phyloP scores from a whole-genome alignment of 2,888 invertebrate species.

The Mythimna vitellina region DNA sequence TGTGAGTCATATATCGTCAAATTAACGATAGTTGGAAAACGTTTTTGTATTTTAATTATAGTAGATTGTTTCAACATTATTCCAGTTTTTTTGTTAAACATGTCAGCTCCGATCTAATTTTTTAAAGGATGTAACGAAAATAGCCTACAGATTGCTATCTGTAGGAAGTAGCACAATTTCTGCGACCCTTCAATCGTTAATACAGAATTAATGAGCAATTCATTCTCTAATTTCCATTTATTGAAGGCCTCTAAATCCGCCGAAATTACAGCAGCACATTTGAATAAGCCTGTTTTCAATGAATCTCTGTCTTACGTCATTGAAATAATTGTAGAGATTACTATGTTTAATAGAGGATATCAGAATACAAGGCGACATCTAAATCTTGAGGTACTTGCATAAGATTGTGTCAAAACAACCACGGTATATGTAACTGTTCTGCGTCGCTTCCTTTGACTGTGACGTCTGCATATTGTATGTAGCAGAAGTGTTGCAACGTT shows the following conservation, averaged over 20 bases:
- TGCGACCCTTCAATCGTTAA: conserved; percentile 30
- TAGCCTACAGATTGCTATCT: not conserved
- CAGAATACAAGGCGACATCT: conserved; percentile 3
- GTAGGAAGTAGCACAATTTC: conserved; percentile 10
- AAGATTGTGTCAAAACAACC: conserved; percentile 20
- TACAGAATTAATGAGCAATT: conserved; percentile 43
- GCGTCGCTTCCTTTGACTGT: not conserved
- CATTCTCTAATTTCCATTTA: conserved; percentile 49
- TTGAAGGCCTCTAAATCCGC: conserved; percentile 37
- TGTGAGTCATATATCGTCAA: conserved; percentile 44
- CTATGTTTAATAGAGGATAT: conserved; percentile 15
- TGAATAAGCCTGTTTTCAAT: conserved; percentile 48
- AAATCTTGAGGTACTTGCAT: not conserved
- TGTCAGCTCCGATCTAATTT: not conserved
- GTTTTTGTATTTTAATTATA: conserved; percentile 49
- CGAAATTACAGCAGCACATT: conserved; percentile 49
- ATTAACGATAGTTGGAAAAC: conserved; percentile 49
- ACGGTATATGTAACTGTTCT: not conserved
- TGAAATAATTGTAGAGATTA: conserved; percentile 24
- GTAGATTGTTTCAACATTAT: conserved; percentile 31
- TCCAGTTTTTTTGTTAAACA: conserved; percentile 6
- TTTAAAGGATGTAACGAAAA: not conserved
- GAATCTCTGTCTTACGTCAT: conserved; percentile 17
- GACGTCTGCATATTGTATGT: not conserved
- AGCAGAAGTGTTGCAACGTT: not conserved